Conservation (phyloP, 1,140 invertebrate genomes). For the Parasteatoda tepidariorum region DNA sequence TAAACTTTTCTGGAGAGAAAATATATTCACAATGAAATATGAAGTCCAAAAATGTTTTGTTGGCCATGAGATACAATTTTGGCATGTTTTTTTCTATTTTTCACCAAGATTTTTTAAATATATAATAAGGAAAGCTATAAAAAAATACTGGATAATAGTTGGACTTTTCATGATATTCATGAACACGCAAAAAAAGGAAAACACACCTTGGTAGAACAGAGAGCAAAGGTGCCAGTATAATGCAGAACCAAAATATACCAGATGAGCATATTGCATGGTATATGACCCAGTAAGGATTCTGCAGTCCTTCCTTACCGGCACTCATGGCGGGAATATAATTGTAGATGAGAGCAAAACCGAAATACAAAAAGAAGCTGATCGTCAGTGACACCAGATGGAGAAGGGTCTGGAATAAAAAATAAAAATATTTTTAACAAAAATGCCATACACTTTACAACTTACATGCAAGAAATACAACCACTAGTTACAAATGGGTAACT, state of each 20-base stretch:
- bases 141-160: too few relatives aligned
- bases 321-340: slow-evolving; percentile 76
- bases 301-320: slow-evolving; percentile 75
- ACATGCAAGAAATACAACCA: background rate
- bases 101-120: too few relatives aligned
- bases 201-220: slow-evolving; percentile 86
- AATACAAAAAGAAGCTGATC: slow-evolving; percentile 83
- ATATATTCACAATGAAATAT: too few relatives aligned
- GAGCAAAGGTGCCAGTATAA: slow-evolving; percentile 80
- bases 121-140: too few relatives aligned
- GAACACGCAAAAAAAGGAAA: too few relatives aligned
- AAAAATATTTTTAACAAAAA: background rate
- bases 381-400: slow-evolving; percentile 83
- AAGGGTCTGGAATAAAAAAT: slow-evolving; percentile 79
- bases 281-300: slow-evolving; percentile 85
- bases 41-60: too few relatives aligned
- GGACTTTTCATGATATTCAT: too few relatives aligned
- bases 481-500: too few relatives aligned
- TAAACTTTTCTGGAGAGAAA: too few relatives aligned
- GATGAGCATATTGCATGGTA: slow-evolving; percentile 78
- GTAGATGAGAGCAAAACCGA: slow-evolving; percentile 85
- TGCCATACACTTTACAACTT: background rate
- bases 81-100: too few relatives aligned
- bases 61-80: too few relatives aligned
- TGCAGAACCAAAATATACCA: slow-evolving; percentile 82